These are phyloP conservation scores for Apus apus DNA, from an alignment of 2,113 vertebrate genomes.

Conservation along the genomic window DNA sequence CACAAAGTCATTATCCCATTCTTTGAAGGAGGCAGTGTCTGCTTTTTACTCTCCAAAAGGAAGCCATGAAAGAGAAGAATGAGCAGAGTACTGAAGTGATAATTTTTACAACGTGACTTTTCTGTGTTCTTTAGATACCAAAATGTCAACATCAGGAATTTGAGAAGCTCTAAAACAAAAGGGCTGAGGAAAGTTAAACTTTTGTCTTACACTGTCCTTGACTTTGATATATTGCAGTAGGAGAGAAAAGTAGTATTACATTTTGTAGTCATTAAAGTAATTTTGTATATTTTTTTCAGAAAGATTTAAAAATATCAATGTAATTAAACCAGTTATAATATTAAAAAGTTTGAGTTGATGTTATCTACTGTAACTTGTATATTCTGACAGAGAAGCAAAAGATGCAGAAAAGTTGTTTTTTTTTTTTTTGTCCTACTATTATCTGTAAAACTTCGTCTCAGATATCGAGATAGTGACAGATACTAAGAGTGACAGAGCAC, in stretches of 20 bases:
- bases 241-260: neutral
- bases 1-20: neutral
- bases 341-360: conserved; percentile 10
- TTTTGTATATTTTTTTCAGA: conserved; percentile 50
- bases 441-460: neutral
- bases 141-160: conserved; percentile 2
- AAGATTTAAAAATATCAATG: conserved; percentile 28
- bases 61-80: neutral
- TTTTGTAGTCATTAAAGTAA: conserved; percentile 20
- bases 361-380: neutral
- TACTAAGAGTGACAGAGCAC: too few species aligned
- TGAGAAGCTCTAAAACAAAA: conserved; percentile 18
- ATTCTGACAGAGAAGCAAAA: neutral
- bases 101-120: neutral
- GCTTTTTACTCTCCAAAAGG: neutral
- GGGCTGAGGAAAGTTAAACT: conserved; percentile 17
- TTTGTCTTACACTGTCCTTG: conserved; percentile 10
- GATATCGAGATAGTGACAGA: neutral
- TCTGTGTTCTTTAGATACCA: neutral
- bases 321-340: conserved; percentile 61
- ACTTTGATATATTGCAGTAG: neutral
- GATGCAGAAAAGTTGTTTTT: neutral
- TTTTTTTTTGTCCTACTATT: neutral
- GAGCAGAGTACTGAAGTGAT: neutral
- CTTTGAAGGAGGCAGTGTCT: neutral